A percentile compares a stretch with the other conserved stretches of the same genome.
These are phyloP conservation scores for Ctenochaetus hawaiiensis DNA, from an alignment of 2,797 vertebrate species.

Conservation along the genomic window DNA sequence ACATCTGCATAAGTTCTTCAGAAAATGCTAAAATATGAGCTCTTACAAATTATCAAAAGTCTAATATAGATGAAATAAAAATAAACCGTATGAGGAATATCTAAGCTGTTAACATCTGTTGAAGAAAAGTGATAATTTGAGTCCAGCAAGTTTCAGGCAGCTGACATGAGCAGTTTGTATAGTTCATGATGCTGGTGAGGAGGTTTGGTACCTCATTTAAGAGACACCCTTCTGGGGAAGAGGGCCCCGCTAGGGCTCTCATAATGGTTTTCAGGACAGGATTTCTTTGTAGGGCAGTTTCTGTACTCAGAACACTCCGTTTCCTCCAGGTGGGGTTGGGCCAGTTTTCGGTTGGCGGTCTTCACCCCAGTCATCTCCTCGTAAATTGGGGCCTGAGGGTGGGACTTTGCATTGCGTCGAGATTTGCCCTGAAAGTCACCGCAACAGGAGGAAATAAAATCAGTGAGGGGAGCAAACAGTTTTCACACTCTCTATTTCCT, in stretches of 20 bases:
- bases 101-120: neutral
- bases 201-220: conserved; percentile 7
- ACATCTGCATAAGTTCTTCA: neutral
- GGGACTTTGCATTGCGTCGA: conserved; percentile 20
- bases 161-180: neutral
- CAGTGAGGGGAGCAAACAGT: conserved; percentile 42
- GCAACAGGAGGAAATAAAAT: conserved; percentile 49
- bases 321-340: conserved; percentile 48
- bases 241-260: conserved; percentile 52
- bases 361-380: conserved; percentile 81
- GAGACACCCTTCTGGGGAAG: neutral
- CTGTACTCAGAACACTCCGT: conserved; percentile 54
- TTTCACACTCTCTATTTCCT: conserved; percentile 45
- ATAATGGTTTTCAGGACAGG: conserved; percentile 73
- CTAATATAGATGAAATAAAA: neutral
- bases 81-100: neutral
- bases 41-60: neutral
- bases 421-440: conserved; percentile 58
- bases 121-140: neutral
- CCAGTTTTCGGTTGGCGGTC: conserved; percentile 24
- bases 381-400: conserved; percentile 71
- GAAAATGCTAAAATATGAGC: neutral
- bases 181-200: neutral
- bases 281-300: conserved; percentile 52
- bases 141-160: neutral